Conservation (phyloP, 2,888 invertebrate species). For the Xestia sexstrigata region DNA sequence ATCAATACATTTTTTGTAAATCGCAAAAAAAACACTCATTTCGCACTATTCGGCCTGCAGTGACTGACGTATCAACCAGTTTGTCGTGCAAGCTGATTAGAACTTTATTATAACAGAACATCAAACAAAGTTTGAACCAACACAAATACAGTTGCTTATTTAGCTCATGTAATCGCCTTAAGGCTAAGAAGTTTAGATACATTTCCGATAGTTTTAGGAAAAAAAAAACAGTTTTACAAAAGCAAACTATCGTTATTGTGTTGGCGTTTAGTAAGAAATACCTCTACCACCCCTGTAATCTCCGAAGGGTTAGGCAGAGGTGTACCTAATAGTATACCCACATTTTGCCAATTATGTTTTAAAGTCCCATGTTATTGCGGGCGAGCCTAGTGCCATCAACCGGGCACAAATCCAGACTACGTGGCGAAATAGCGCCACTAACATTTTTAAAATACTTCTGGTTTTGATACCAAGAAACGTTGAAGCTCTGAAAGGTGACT, state of each 20-base stretch:
- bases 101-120: no score
- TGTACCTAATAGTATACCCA: background rate
- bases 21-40: no score
- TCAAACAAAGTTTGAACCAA: no score
- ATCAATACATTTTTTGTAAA: no score
- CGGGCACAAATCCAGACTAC: background rate
- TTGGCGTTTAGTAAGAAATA: constrained; percentile 24
- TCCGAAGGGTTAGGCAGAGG: background rate
- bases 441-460: constrained; percentile 1
- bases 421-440: background rate
- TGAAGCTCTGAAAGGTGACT: constrained; percentile 9
- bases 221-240: background rate
- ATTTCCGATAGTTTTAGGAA: background rate
- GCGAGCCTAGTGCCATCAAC: background rate
- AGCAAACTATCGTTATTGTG: constrained; percentile 9
- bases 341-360: background rate
- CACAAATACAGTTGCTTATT: no score
- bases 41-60: no score
- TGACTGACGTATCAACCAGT: no score
- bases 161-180: no score
- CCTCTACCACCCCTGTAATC: background rate
- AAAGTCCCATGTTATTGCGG: background rate
- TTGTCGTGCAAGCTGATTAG: no score
- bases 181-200: no score
- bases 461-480: background rate